These are phyloP conservation scores for Lordiphosa andalusiaca DNA, from an alignment of 2,888 invertebrate genomes.

Conservation along the genomic window DNA sequence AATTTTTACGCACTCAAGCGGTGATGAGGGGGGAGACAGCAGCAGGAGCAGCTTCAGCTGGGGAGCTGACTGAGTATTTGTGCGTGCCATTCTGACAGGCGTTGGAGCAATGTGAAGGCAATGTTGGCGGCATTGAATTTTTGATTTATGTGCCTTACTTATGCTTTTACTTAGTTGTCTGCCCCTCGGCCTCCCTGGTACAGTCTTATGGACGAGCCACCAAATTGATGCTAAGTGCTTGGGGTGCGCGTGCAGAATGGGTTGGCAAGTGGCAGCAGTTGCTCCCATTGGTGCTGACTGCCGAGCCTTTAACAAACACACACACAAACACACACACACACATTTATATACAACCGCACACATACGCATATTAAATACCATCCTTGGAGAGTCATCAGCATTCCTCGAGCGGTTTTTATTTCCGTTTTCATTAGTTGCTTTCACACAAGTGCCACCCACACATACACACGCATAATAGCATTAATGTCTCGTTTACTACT, in stretches of 20 bases:
- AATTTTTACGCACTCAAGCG: slow-evolving; percentile 44
- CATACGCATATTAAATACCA: slow-evolving; percentile 69
- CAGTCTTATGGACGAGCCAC: slow-evolving; percentile 62
- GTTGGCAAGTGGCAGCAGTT: slow-evolving; percentile 33
- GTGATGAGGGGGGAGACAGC: neutral
- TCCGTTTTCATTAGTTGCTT: slow-evolving; percentile 76
- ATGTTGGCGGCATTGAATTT: slow-evolving; percentile 73
- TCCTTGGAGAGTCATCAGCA: slow-evolving; percentile 76
- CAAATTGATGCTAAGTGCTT: slow-evolving; percentile 73
- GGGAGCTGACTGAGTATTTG: slow-evolving; percentile 65
- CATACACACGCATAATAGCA: slow-evolving; percentile 55
- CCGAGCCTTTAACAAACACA: slow-evolving; percentile 41
- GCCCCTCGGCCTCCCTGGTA: slow-evolving; percentile 27
- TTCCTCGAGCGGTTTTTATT: slow-evolving; percentile 76
- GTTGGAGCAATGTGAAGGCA: slow-evolving; percentile 23
- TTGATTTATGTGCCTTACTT: slow-evolving; percentile 78
- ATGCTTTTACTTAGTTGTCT: slow-evolving; percentile 75
- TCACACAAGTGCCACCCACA: slow-evolving; percentile 69
- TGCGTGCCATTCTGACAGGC: slow-evolving; percentile 75
- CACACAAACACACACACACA: slow-evolving; percentile 25
- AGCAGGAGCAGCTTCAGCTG: slow-evolving; percentile 1
- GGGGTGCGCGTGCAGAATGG: slow-evolving; percentile 69
- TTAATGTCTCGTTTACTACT: slow-evolving; percentile 70
- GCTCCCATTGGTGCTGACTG: slow-evolving; percentile 21
- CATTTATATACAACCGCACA: slow-evolving; percentile 36